Conservation (phyloP, 1,140 invertebrate genomes). For the Brachionus plicatilis region DNA sequence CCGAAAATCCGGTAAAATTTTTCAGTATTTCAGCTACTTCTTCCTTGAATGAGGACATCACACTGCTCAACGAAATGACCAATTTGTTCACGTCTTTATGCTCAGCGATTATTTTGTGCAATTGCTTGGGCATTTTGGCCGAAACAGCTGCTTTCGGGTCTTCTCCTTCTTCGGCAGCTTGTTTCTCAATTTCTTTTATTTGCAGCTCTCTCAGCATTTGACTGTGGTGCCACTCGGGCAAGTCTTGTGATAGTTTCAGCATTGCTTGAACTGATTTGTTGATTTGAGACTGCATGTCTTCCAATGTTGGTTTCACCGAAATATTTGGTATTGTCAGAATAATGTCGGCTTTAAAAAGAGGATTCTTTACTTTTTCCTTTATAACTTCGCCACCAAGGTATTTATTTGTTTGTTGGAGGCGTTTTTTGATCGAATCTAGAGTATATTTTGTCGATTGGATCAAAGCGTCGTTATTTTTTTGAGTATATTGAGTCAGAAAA, state of each 20-base stretch:
- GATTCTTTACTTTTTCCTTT: slow-evolving; percentile 43
- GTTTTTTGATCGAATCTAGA: slow-evolving; percentile 53
- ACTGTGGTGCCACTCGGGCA: slow-evolving; percentile 54
- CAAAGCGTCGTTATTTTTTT: slow-evolving; percentile 55
- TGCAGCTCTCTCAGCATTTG: not conserved
- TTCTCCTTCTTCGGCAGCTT: slow-evolving; percentile 48
- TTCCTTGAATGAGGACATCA: slow-evolving; percentile 52
- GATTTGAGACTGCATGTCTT: slow-evolving; percentile 83
- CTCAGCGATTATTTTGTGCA: slow-evolving; percentile 55
- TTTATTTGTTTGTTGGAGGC: slow-evolving; percentile 51
- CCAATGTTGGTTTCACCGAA: slow-evolving; percentile 74
- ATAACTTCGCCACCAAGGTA: slow-evolving; percentile 48
- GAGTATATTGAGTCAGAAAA: slow-evolving; percentile 53
- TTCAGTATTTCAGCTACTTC: slow-evolving; percentile 51
- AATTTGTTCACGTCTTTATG: slow-evolving; percentile 56
- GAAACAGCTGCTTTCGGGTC: slow-evolving; percentile 50
- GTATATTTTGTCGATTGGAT: slow-evolving; percentile 55
- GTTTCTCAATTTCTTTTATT: slow-evolving; percentile 58
- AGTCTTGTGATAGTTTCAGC: slow-evolving; percentile 52
- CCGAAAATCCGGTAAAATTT: slow-evolving; percentile 49
- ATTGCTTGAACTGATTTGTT: slow-evolving; percentile 59
- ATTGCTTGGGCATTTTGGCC: slow-evolving; percentile 48
- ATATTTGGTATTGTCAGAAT: slow-evolving; percentile 79
- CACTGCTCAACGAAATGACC: slow-evolving; percentile 55
- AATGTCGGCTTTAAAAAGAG: slow-evolving; percentile 59